These are phyloP conservation scores for Saiga tatarica DNA, from an alignment of 2,113 vertebrate genomes.

Conservation along the genomic window DNA sequence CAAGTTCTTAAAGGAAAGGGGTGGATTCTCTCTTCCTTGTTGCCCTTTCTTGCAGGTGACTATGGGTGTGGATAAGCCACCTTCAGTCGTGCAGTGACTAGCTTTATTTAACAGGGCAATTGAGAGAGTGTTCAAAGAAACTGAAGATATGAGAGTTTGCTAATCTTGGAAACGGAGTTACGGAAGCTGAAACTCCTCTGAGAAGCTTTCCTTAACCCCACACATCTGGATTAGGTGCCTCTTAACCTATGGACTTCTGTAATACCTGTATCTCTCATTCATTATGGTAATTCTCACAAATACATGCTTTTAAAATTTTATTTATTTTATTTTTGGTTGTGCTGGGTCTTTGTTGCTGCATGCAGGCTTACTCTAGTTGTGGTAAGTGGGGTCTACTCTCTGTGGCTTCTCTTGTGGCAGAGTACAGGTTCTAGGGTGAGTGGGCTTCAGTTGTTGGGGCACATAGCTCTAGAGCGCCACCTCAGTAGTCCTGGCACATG, in stretches of 20 bases:
- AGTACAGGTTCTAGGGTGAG: background rate
- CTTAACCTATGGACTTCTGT: background rate
- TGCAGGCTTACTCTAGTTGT: background rate
- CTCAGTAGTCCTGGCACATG: background rate
- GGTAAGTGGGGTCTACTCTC: background rate
- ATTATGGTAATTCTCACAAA: background rate
- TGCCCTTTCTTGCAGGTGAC: background rate
- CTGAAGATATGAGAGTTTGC: background rate
- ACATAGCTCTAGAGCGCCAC: background rate
- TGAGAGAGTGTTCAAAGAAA: background rate
- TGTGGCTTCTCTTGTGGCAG: background rate
- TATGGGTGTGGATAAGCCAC: background rate
- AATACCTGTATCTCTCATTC: background rate
- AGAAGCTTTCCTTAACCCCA: background rate
- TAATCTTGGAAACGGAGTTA: background rate
- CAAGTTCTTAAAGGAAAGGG: background rate
- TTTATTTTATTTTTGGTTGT: background rate
- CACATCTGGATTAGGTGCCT: background rate
- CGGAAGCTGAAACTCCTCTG: background rate
- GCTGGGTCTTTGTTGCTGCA: background rate
- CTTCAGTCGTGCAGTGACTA: background rate
- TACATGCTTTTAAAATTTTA: background rate
- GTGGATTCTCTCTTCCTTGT: background rate
- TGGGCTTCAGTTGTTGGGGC: background rate
- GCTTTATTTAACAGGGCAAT: background rate